phyloP scores from a whole-genome alignment of 2,113 vertebrate species.

The Deroptyus accipitrinus region DNA sequence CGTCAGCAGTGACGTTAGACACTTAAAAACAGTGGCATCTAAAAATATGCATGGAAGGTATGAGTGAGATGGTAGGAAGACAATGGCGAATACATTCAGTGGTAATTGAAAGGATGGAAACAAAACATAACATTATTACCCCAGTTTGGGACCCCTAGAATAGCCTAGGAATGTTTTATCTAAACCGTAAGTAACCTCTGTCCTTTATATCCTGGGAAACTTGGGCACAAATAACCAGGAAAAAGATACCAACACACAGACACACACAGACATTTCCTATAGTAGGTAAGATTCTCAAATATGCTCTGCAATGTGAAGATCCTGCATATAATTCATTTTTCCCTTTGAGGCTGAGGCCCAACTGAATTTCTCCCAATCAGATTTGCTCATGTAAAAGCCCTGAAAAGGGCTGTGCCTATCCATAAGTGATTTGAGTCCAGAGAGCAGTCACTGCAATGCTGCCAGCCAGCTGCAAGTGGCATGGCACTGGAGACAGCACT shows the following conservation, averaged over 20 bases:
- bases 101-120: not conserved
- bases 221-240: not conserved
- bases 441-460: not conserved
- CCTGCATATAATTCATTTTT: not conserved
- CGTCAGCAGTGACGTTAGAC: not conserved
- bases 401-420: not conserved
- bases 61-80: not conserved
- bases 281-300: not conserved
- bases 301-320: accelerated
- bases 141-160: not conserved
- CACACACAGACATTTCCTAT: not conserved
- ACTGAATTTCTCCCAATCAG: not conserved
- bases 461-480: not conserved
- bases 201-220: not conserved
- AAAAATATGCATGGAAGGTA: not conserved
- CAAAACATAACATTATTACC: not conserved
- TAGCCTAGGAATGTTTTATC: not conserved
- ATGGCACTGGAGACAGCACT: not conserved
- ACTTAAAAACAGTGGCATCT: not conserved
- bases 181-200: not conserved
- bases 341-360: not conserved
- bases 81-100: not conserved
- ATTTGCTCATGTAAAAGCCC: not conserved
- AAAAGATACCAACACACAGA: not conserved
- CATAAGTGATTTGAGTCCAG: not conserved